These are phyloP conservation scores for Catostomus latipinnis DNA, from an alignment of 2,797 vertebrate species.

Conservation along the genomic window DNA sequence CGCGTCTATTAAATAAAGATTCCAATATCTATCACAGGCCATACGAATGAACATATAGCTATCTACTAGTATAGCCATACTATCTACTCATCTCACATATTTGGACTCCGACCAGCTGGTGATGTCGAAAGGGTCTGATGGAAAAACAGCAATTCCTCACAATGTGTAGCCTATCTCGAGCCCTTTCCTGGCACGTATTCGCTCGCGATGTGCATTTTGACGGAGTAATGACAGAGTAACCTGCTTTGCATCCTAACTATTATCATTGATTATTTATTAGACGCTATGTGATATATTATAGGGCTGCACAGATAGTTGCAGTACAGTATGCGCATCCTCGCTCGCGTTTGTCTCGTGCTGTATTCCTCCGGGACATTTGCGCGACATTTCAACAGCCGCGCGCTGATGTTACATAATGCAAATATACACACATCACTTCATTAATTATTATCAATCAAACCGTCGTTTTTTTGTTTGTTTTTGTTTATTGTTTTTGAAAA, in stretches of 20 bases:
- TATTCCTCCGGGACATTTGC: conserved; percentile 66
- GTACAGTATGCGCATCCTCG: conserved; percentile 35
- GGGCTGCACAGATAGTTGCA: not conserved
- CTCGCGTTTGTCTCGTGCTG: conserved; percentile 45
- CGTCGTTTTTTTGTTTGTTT: not conserved
- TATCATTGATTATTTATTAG: not conserved
- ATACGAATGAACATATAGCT: not conserved
- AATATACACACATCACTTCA: conserved; percentile 51
- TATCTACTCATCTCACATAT: not conserved
- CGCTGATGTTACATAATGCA: conserved; percentile 61
- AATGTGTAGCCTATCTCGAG: conserved; percentile 54
- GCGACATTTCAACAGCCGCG: conserved; percentile 64
- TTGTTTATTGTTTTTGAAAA: conserved; percentile 4
- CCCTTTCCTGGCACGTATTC: conserved; percentile 64
- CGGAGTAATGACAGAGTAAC: not conserved
- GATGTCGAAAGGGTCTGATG: conserved; percentile 51
- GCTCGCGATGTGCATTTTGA: conserved; percentile 19
- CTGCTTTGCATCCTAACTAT: not conserved
- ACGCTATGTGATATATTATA: not conserved
- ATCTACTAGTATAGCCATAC: too few species aligned
- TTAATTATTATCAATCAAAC: conserved; percentile 53
- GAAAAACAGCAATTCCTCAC: conserved; percentile 70
- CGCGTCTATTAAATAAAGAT: too few species aligned
- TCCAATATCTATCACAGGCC: not conserved
- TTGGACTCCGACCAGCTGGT: conserved; percentile 3